Base-by-base conservation (phyloP, 2,888 invertebrate genomes). In the Calliopum simillimum region DNA sequence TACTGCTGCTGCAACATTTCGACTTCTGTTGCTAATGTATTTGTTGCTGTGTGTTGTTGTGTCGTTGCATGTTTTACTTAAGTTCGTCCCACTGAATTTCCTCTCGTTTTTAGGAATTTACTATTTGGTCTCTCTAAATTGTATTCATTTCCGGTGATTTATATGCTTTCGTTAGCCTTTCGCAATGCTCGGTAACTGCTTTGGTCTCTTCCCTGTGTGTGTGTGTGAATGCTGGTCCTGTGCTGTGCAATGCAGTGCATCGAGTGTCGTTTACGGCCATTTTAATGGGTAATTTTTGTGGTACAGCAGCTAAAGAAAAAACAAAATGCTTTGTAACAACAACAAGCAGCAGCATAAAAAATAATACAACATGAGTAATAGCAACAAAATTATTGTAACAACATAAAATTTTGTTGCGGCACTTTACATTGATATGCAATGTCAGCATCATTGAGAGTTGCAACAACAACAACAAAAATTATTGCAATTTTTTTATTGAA, bases 131-230 rank as follows among this genome's bases (percentile, higher is more conserved):
- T 76, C 81, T 62, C 72, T 81, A 80, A 80, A 80, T 79, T 78
- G 81, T 80, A 80, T 82, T 81, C 81, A 81, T 82, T 82, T 81
- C 77, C 81, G 75, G 78, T 81, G 81, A 81, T 81, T 82, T 81
- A 81, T 81, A 76, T 78, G 72, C 74, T 70, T 74, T 46, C 66
- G 51, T 67, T 53, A 56, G 41, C 41, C 59, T 66, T n/a, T 16
- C 19, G 51, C 43, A 61, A 59, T 21, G 53, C 67, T 66, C 25
- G 33, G 33, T 33, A 8, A 33, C 33, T 33, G 8, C 33, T 33
- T 33, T 33, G 33, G 33, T 33, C 33, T 33, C 33, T 33, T 33
- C 33, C 5, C 33, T 6, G 33, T 33, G 33, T 33, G 33, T 33
- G 5, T 33, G 5, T 33, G 33, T 3, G 5, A 2, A 1, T 33